Evolutionary conservation across 1,140 invertebrate species (phyloP).

Genomic region (Thaumatotibia leucotreta): DNA sequence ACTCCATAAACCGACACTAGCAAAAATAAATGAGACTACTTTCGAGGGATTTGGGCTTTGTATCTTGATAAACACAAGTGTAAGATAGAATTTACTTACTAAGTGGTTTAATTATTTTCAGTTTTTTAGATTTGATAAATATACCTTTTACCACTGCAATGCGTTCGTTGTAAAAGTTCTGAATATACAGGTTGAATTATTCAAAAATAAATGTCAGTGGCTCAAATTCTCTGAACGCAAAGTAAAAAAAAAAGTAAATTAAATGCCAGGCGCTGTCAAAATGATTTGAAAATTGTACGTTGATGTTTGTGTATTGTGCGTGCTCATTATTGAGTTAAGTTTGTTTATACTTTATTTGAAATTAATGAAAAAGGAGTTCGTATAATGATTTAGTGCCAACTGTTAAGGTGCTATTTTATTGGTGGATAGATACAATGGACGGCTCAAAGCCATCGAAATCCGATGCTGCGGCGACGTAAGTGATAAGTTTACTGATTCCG

Average conservation of each 20-base stretch:
- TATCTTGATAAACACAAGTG: no score
- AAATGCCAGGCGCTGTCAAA: neutral
- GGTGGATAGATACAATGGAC: constrained; percentile 32
- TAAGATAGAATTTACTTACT: no score
- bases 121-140: no score
- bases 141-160: no score
- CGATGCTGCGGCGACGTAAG: constrained; percentile 2
- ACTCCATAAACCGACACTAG: no score
- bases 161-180: no score
- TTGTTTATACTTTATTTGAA: neutral
- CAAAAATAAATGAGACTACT: no score
- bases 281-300: constrained; percentile 12
- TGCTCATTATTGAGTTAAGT: neutral
- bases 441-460: constrained; percentile 26
- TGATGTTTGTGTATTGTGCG: constrained; percentile 12
- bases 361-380: neutral
- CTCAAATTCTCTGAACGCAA: neutral
- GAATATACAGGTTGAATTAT: no score
- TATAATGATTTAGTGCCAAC: neutral
- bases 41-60: no score
- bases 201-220: neutral
- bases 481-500: neutral
- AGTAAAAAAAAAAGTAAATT: neutral
- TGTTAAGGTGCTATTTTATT: neutral
- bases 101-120: no score